Percentiles rank a stretch among this genome's conserved stretches.
Evolutionary conservation across 2,113 vertebrate species (phyloP).

Genomic region (Sinocyclocheilus rhinocerous): DNA sequence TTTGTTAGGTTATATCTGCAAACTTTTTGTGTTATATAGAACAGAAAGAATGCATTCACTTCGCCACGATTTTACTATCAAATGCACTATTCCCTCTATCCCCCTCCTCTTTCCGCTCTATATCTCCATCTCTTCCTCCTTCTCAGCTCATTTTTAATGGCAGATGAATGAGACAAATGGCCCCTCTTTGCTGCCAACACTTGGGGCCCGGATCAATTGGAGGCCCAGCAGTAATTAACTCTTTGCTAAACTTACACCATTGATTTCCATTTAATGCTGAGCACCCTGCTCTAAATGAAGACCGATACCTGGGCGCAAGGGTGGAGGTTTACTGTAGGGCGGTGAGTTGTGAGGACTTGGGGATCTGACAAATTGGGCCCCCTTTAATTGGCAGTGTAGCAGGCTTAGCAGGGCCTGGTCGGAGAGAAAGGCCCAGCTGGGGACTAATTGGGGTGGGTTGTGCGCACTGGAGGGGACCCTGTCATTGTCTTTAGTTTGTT

Average conservation of each 20-base stretch:
- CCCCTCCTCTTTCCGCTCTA: constrained; percentile 12
- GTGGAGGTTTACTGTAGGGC: constrained; percentile 67
- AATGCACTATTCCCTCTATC: not conserved
- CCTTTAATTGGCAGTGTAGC: constrained; percentile 65
- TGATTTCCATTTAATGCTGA: constrained; percentile 90
- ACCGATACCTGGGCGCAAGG: constrained; percentile 76
- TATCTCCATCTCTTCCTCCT: constrained; percentile 62
- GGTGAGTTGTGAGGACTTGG: constrained; percentile 79
- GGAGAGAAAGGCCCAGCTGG: constrained; percentile 56
- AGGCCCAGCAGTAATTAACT: constrained; percentile 89
- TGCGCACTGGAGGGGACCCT: constrained; percentile 57
- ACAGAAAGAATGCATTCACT: not conserved
- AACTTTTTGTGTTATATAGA: not conserved
- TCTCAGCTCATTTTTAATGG: constrained; percentile 81
- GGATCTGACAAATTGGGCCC: constrained; percentile 60
- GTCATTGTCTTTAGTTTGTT: constrained; percentile 58
- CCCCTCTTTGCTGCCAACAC: constrained; percentile 81
- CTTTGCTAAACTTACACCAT: constrained; percentile 93
- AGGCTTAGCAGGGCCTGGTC: constrained; percentile 39
- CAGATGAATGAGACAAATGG: constrained; percentile 89
- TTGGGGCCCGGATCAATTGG: constrained; percentile 85
- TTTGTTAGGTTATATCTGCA: constrained; percentile 7
- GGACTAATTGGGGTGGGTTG: constrained; percentile 62
- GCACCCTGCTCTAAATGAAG: constrained; percentile 87
- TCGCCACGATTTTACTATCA: not conserved